phyloP scores from a whole-genome alignment of 2,113 vertebrate genomes.

The Syngnathus typhle region DNA sequence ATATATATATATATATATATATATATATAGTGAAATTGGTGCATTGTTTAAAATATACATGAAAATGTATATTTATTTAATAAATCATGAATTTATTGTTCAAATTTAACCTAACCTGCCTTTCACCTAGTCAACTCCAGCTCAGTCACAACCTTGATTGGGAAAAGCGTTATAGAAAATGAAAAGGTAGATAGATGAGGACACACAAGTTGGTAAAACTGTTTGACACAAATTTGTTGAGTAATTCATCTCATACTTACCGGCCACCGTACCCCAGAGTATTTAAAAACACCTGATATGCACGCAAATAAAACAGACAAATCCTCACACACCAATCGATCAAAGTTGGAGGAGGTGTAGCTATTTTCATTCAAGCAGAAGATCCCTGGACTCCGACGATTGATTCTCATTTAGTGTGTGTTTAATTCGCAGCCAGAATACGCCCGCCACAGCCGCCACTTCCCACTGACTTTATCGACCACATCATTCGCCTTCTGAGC shows the following conservation, averaged over 20 bases:
- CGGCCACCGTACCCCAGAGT: not conserved
- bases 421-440: constrained; percentile 52
- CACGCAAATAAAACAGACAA: constrained; percentile 10
- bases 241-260: not conserved
- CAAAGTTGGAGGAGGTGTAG: constrained; percentile 27
- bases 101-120: not conserved
- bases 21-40: too few relatives aligned
- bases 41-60: too few relatives aligned
- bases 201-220: not conserved
- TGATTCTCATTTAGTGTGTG: constrained; percentile 45
- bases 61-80: too few relatives aligned
- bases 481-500: constrained; percentile 22
- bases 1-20: too few relatives aligned
- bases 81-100: too few relatives aligned
- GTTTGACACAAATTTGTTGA: not conserved
- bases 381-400: constrained; percentile 46
- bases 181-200: not conserved
- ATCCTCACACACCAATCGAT: constrained; percentile 30
- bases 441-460: constrained; percentile 31
- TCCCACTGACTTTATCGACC: constrained; percentile 47
- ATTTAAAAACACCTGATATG: not conserved
- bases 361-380: constrained; percentile 53
- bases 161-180: not conserved
- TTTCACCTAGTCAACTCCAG: not conserved
- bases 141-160: not conserved